phyloP scores from a whole-genome alignment of 2,113 vertebrate species.

The Oreotrochilus melanogaster region DNA sequence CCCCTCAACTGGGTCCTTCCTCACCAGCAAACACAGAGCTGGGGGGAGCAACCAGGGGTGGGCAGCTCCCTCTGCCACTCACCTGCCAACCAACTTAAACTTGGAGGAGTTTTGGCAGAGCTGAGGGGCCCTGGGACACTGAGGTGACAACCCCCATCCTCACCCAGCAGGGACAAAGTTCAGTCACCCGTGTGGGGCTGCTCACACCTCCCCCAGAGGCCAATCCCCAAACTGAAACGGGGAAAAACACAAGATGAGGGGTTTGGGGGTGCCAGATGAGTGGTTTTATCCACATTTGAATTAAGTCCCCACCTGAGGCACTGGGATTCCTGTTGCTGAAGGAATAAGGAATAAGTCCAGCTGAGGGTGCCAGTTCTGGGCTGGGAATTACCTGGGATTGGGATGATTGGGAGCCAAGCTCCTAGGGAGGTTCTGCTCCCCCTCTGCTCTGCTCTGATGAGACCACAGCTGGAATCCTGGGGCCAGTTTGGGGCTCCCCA shows the following conservation, averaged over 20 bases:
- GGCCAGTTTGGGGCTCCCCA: too few species aligned
- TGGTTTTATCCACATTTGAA: not conserved
- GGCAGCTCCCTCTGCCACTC: not conserved
- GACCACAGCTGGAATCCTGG: too few species aligned
- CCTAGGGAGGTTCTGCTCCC: too few species aligned
- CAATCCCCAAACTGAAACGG: accelerated
- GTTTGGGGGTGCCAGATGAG: not conserved
- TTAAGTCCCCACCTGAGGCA: not conserved
- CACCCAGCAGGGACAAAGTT: not conserved
- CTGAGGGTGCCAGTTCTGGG: accelerated
- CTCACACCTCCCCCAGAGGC: accelerated
- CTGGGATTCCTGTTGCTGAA: not conserved
- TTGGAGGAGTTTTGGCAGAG: accelerated
- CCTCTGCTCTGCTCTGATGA: too few species aligned
- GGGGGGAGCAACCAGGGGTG: not conserved
- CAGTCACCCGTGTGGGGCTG: not conserved
- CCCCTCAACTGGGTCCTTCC: not conserved
- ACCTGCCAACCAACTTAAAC: accelerated
- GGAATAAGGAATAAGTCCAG: not conserved
- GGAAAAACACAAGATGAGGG: not conserved
- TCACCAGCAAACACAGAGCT: not conserved
- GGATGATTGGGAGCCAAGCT: too few species aligned
- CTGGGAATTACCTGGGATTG: not conserved
- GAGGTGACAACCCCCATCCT: accelerated
- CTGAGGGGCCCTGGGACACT: accelerated